phyloP scores from a whole-genome alignment of 2,797 vertebrate genomes.

The Platyrinchus mystaceus region DNA sequence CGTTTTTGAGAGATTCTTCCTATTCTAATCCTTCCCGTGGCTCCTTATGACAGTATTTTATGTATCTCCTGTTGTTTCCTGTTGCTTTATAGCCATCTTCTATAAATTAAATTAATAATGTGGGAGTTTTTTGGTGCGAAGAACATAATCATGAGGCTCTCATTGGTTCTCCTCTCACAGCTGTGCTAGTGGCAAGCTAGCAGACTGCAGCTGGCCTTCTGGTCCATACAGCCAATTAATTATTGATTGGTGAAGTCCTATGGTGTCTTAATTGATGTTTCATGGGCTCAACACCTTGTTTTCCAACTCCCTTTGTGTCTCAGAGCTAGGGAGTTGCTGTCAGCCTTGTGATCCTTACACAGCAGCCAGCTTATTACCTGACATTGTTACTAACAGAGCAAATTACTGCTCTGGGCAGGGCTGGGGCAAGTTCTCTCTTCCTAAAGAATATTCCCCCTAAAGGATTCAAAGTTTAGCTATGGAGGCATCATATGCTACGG shows the following conservation, averaged over 20 bases:
- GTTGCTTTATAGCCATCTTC: not conserved
- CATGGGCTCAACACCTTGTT: not conserved
- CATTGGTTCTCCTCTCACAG: not conserved
- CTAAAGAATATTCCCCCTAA: not conserved
- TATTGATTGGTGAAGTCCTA: not conserved
- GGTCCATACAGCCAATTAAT: not conserved
- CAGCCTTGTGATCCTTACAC: not conserved
- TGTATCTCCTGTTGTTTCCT: not conserved
- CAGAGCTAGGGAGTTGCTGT: not conserved
- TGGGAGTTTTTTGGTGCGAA: accelerated
- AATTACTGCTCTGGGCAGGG: not conserved
- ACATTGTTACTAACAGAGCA: not conserved
- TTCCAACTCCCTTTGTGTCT: not conserved
- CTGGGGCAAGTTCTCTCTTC: not conserved
- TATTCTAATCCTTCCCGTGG: not conserved
- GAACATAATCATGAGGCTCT: not conserved
- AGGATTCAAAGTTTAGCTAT: not conserved
- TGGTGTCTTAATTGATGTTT: not conserved
- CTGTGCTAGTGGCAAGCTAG: not conserved
- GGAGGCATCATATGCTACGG: not conserved
- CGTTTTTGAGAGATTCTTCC: not conserved
- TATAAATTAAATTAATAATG: not conserved
- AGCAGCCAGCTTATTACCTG: not conserved
- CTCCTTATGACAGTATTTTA: not conserved
- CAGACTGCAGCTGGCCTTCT: not conserved